phyloP scores from a whole-genome alignment of 64 coral and sea anemone species.

The Orbicella faveolata region DNA sequence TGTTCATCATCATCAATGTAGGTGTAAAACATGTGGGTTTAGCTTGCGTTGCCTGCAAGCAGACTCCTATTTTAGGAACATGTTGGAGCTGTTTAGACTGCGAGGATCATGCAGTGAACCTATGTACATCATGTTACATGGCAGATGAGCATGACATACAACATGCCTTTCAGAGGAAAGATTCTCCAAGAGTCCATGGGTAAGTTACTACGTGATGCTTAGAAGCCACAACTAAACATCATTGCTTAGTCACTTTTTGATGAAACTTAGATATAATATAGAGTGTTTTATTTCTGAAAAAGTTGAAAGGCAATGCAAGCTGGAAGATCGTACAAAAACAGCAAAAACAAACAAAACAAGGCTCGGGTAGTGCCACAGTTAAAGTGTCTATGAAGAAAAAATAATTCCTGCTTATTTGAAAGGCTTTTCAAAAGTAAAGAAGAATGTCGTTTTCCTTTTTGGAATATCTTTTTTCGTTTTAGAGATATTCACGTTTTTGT shows the following conservation, averaged over 20 bases:
- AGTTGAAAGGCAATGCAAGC: not conserved
- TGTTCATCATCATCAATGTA: not conserved
- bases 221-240: not conserved
- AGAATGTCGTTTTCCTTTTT: too few species aligned
- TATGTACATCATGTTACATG: conserved; percentile 63
- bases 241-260: too few species aligned
- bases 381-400: too few species aligned
- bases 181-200: not conserved
- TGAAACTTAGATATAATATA: too few species aligned
- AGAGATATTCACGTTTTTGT: too few species aligned
- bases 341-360: too few species aligned
- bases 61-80: conserved; percentile 25
- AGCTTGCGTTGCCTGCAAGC: conserved; percentile 22
- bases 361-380: too few species aligned
- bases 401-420: too few species aligned
- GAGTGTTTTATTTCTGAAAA: not conserved
- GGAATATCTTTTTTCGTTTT: too few species aligned
- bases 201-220: conserved; percentile 7
- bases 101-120: not conserved
- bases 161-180: conserved; percentile 53
- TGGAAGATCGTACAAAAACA: too few species aligned
- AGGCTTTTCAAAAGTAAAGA: too few species aligned
- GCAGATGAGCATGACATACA: not conserved
- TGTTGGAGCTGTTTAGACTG: conserved; percentile 35
- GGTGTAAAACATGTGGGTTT: not conserved